Evolutionary conservation across 2,113 vertebrate species (phyloP).

Genomic region (Peromyscus maniculatus): DNA sequence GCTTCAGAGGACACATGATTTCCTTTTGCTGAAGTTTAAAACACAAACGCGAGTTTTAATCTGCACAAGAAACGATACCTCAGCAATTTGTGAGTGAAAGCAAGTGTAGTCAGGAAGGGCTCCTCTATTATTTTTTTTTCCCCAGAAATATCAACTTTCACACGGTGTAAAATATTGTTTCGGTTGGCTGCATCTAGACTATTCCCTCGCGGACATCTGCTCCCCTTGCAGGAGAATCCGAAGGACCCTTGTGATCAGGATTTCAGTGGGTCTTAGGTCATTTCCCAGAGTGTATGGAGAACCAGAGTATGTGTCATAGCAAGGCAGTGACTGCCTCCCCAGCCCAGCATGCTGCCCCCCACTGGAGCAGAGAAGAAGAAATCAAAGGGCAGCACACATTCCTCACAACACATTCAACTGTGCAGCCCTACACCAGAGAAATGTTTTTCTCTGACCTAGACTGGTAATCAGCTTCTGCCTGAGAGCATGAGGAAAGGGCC

Average conservation of each 20-base stretch:
- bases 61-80: not conserved
- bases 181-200: not conserved
- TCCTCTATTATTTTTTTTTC: not conserved
- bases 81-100: slow-evolving; percentile 24
- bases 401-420: slow-evolving; percentile 27
- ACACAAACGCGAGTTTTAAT: slow-evolving; percentile 28
- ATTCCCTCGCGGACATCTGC: not conserved
- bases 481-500: slow-evolving; percentile 16
- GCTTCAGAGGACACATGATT: not conserved
- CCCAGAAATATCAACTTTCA: slow-evolving; percentile 54
- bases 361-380: not conserved
- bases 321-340: not conserved
- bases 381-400: slow-evolving; percentile 14
- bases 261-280: not conserved
- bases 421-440: slow-evolving; percentile 23
- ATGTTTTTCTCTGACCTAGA: slow-evolving; percentile 41
- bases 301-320: not conserved
- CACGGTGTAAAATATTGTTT: slow-evolving; percentile 7
- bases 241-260: not conserved
- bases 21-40: not conserved
- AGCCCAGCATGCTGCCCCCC: not conserved
- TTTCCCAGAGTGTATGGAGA: not conserved
- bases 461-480: slow-evolving; percentile 55
- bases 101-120: not conserved
- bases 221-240: not conserved